Conservation (phyloP, 2,113 vertebrate species). For the Neotragus moschatus region DNA sequence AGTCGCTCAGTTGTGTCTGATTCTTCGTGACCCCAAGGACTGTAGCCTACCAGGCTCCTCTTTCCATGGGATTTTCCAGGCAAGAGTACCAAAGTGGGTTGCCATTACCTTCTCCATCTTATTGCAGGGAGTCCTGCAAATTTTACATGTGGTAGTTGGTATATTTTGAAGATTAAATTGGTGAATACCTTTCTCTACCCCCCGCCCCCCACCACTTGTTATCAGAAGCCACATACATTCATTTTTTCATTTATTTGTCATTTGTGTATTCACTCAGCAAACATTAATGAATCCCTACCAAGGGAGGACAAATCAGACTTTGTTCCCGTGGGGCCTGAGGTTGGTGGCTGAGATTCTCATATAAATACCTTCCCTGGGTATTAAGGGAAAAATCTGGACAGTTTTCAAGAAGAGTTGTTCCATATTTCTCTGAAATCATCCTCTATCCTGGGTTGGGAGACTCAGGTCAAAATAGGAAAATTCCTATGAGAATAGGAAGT, state of each 20-base stretch:
- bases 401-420: background rate
- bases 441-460: background rate
- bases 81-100: too few species aligned
- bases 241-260: background rate
- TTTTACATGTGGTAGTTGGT: background rate
- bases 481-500: background rate
- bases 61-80: too few species aligned
- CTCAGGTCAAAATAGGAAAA: background rate
- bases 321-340: background rate
- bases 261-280: background rate
- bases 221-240: background rate
- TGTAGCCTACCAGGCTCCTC: too few species aligned
- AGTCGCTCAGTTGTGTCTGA: too few species aligned
- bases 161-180: background rate
- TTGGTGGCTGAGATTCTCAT: background rate
- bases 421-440: background rate
- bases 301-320: background rate
- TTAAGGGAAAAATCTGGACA: background rate
- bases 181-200: background rate
- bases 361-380: background rate
- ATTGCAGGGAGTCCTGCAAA: background rate
- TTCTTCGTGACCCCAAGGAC: too few species aligned
- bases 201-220: background rate
- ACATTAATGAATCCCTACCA: background rate
- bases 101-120: background rate